A percentile compares a stretch with the other conserved stretches of the same genome.
Evolutionary conservation across 37 sponge, comb jelly and placozoan genomes (phyloP).

Genomic region (Petrosia ficiformis): DNA sequence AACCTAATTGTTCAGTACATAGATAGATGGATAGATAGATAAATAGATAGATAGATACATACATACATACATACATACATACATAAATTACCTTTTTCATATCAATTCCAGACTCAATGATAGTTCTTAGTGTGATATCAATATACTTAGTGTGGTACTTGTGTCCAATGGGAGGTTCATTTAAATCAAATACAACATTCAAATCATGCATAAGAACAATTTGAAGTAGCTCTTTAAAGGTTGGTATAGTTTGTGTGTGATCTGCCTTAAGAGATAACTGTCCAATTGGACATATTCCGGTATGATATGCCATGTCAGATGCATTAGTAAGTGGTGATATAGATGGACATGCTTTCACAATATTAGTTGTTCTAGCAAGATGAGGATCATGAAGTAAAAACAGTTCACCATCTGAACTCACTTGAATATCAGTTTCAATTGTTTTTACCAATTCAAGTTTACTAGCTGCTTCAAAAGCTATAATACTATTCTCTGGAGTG

Average conservation of each 20-base stretch:
- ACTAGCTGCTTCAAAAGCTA: conserved; percentile 21
- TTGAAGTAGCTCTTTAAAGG: conserved; percentile 13
- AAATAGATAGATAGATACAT: not conserved
- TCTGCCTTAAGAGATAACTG: conserved; percentile 10
- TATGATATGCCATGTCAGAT: conserved; percentile 20
- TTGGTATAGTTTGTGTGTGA: conserved; percentile 12
- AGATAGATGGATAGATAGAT: not conserved
- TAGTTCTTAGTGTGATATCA: conserved; percentile 25
- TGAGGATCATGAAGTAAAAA: conserved; percentile 61
- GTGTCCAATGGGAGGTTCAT: conserved; percentile 23
- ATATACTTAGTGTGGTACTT: conserved; percentile 13
- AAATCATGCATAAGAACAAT: conserved; percentile 13
- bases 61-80: no score
- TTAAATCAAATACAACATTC: conserved; percentile 47
- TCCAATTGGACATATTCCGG: conserved; percentile 29
- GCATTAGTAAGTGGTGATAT: conserved; percentile 27
- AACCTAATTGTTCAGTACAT: conserved; percentile 29
- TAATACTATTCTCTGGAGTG: conserved; percentile 42
- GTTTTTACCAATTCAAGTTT: conserved; percentile 7
- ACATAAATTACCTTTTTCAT: conserved; percentile 24
- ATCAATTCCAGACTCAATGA: conserved; percentile 22
- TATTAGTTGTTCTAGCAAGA: conserved; percentile 29
- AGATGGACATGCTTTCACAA: conserved; percentile 22
- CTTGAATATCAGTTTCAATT: conserved; percentile 53
- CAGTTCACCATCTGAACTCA: conserved; percentile 44